Evolutionary conservation across 2,888 invertebrate genomes (phyloP).

Genomic region (Graphium colonna): DNA sequence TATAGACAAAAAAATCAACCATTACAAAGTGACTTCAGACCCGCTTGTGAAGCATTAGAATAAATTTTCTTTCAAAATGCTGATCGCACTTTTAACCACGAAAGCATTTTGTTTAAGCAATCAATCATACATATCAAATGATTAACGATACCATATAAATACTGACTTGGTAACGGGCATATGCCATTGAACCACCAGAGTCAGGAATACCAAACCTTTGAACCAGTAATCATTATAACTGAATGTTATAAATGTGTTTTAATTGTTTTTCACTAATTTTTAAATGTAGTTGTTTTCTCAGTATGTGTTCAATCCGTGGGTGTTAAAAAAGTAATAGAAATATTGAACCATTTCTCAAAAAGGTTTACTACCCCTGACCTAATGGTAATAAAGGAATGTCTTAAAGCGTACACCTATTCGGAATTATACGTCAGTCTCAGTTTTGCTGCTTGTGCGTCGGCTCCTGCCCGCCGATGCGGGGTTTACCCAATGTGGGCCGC

Average conservation of each 20-base stretch:
- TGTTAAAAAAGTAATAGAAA: too few species aligned
- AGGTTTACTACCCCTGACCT: too few species aligned
- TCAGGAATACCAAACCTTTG: background rate
- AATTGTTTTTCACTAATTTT: too few species aligned
- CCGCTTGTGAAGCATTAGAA: background rate
- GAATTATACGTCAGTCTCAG: constrained; percentile 75
- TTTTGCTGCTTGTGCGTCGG: constrained; percentile 76
- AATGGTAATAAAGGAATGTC: too few species aligned
- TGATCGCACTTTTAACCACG: background rate
- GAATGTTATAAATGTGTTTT: too few species aligned
- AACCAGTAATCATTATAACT: too few species aligned
- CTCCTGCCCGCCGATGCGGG: constrained; percentile 51
- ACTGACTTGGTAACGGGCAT: background rate
- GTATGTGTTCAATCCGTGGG: too few species aligned
- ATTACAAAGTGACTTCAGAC: constrained; percentile 1
- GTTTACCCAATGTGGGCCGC: constrained; percentile 70
- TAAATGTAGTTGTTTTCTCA: too few species aligned
- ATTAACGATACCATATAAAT: constrained; percentile 21
- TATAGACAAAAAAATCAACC: too few species aligned
- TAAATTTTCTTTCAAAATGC: constrained; percentile 1
- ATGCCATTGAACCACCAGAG: background rate
- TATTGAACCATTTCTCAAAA: too few species aligned
- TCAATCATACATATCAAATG: constrained; percentile 13
- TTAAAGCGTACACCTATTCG: too few species aligned
- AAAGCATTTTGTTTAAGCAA: constrained; percentile 7